Base-by-base conservation (phyloP, 2,797 vertebrate genomes). In the Melanitta fusca region DNA sequence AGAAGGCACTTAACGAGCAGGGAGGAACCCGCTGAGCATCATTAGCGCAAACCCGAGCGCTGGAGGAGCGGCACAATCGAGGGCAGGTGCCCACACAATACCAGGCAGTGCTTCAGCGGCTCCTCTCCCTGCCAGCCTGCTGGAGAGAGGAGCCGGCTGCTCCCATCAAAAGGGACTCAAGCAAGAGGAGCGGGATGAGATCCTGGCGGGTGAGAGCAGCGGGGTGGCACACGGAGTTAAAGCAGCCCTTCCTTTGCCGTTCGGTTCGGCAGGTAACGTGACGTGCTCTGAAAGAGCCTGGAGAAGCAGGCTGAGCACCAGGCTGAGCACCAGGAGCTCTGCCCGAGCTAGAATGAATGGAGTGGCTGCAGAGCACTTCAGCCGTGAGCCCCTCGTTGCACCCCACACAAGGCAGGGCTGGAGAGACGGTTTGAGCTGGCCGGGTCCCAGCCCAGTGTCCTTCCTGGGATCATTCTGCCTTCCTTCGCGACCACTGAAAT, bases 61-160 rank as follows among this genome's bases (percentile, higher is more conserved):
- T 78, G 84, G 53, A 54, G 2, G 68, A 86, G 38, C 11, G 47
- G 89, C 85, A 91, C 83, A 95, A 92, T 80, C 54, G 66, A 96
- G 85, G 93, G 88, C 95, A 96, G 94, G 92, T 96, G 94, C 94
- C 95, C 88, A 73, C 85, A 92, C 90, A 97, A 94, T 84, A 78
- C 51, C 49, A 91, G 85, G 91, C 36, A 71, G 88, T 70, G 77
- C 92, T 96, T 95, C 88, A 88, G 84, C 45, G 3, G 57, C 82
- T 86, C 80, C 70, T 85, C 71, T 65, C 62, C 94, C 47, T 78
- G 91, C 85, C 95, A 97, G 85, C 87, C 72, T 83, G 36, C 18
- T 86, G 89, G 80, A 88, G 87, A 58, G 72, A 82, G 51, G 66
- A 88, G 92, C 88, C 92, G 88, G 74, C 47, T 71, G 91, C 75